phyloP scores from a whole-genome alignment of 2,797 vertebrate genomes.

The Spinibarbus caldwelli region DNA sequence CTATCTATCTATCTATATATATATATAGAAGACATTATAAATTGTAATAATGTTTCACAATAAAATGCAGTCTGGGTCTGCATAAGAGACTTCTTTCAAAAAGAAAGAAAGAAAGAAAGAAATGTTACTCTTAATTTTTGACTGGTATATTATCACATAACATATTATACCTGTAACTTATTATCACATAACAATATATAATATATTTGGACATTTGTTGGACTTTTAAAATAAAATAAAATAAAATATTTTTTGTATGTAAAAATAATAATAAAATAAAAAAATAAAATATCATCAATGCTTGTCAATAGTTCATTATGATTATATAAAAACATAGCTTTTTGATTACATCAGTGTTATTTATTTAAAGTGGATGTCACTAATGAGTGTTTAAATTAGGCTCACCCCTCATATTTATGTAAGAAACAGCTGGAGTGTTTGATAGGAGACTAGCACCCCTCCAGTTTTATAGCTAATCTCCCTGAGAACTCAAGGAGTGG shows the following conservation, averaged over 20 bases:
- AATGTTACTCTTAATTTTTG: too few species aligned
- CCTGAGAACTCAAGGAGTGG: constrained; percentile 76
- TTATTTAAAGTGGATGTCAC: not conserved
- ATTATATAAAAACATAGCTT: not conserved
- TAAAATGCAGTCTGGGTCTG: too few species aligned
- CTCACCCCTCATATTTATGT: constrained; percentile 2
- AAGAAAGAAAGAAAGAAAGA: too few species aligned
- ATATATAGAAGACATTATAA: too few species aligned
- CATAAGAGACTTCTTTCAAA: too few species aligned
- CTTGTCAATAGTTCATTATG: not conserved
- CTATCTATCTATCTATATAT: too few species aligned
- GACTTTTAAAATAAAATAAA: not conserved
- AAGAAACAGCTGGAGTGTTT: constrained; percentile 40
- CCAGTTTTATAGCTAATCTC: constrained; percentile 72
- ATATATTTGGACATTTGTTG: not conserved
- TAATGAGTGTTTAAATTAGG: constrained; percentile 13
- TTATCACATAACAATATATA: too few species aligned
- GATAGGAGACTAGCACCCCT: constrained; percentile 57
- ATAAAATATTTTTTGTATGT: not conserved
- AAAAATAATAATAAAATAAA: not conserved
- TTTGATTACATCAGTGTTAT: not conserved
- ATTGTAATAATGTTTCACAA: too few species aligned
- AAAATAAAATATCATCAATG: not conserved
- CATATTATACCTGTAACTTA: too few species aligned
- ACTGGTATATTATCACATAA: too few species aligned